Evolutionary conservation across 2,797 vertebrate genomes (phyloP).

Genomic region (Coracias cyanogaster): DNA sequence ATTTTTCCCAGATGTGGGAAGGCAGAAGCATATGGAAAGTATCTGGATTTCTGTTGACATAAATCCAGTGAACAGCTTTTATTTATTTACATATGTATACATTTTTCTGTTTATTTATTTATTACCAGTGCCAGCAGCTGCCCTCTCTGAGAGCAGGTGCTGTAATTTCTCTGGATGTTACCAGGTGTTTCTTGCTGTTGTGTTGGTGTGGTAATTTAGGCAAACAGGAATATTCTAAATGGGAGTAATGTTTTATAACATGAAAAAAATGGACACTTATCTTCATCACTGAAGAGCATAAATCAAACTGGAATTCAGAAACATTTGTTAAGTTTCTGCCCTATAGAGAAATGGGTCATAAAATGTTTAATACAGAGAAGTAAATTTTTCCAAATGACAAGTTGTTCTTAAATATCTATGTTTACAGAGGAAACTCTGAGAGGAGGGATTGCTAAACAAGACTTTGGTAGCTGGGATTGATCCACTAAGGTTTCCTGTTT

Average conservation of each 20-base stretch:
- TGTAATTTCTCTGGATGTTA: neutral
- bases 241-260: conserved; percentile 10
- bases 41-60: conserved; percentile 21
- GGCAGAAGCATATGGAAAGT: conserved; percentile 32
- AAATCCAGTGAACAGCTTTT: conserved; percentile 26
- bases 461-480: neutral
- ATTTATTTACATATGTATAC: neutral
- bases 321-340: neutral
- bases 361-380: conserved; percentile 2
- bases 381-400: conserved; percentile 37
- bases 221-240: neutral
- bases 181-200: conserved; percentile 10
- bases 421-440: conserved; percentile 32
- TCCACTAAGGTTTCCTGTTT: neutral
- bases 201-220: neutral
- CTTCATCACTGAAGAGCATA: conserved; percentile 13
- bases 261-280: neutral
- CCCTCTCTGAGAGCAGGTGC: neutral
- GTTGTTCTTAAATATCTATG: neutral
- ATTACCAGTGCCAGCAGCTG: neutral
- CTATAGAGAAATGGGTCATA: conserved; percentile 13
- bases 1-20: conserved; percentile 53
- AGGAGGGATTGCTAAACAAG: neutral
- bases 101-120: conserved; percentile 7
- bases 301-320: conserved; percentile 31